These are phyloP conservation scores for Neodontobutis hainanensis DNA, from an alignment of 2,113 vertebrate genomes.

Conservation along the genomic window DNA sequence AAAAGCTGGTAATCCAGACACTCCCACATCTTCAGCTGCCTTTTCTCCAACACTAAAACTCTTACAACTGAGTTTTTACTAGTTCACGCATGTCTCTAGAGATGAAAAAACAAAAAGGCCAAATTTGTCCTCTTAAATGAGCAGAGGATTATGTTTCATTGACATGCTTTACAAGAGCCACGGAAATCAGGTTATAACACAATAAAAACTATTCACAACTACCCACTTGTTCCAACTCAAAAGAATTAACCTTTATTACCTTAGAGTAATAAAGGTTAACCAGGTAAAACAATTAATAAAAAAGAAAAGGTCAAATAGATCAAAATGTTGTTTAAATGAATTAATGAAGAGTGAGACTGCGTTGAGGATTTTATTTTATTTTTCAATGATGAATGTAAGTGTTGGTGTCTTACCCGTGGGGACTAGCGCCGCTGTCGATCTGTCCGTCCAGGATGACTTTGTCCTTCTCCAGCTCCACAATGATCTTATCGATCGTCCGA, in stretches of 20 bases:
- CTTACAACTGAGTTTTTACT: background rate
- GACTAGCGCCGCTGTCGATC: slow-evolving; percentile 51
- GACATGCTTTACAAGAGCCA: background rate
- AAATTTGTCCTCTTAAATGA: background rate
- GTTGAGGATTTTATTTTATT: no score
- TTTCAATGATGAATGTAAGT: no score
- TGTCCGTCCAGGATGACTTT: slow-evolving; percentile 80
- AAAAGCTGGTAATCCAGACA: background rate
- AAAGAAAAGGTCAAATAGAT: no score
- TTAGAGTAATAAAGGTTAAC: no score
- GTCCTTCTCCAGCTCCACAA: slow-evolving; percentile 87
- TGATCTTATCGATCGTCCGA: slow-evolving; percentile 91
- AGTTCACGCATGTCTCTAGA: background rate
- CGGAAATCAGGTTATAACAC: background rate
- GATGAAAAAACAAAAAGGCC: background rate
- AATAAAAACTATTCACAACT: background rate
- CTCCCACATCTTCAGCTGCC: slow-evolving; percentile 1
- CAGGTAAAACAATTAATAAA: no score
- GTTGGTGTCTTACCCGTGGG: slow-evolving; percentile 80
- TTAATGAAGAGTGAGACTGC: no score
- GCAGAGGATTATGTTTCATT: background rate
- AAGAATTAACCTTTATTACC: no score
- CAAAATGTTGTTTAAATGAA: no score
- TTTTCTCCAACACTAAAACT: background rate
- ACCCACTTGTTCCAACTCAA: background rate